Evolutionary conservation across 2,113 vertebrate genomes (phyloP).

Genomic region (Pteropus alecto): DNA sequence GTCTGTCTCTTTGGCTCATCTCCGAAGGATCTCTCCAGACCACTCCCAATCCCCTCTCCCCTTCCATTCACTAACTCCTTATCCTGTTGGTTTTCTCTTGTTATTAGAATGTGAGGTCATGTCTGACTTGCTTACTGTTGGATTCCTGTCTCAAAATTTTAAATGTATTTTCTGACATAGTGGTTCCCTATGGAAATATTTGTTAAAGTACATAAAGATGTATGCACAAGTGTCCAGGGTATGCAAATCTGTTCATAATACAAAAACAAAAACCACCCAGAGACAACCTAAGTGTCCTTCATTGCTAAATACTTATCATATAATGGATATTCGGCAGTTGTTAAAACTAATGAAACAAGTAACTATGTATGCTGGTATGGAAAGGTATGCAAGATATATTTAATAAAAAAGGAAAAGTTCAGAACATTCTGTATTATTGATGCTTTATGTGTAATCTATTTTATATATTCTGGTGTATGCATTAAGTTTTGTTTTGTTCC

Average conservation of each 20-base stretch:
- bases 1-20: not conserved
- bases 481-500: not conserved
- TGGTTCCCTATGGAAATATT: not conserved
- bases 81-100: not conserved
- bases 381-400: not conserved
- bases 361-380: not conserved
- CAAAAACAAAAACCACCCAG: not conserved
- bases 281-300: not conserved
- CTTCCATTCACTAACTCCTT: not conserved
- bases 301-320: not conserved
- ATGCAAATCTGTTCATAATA: not conserved
- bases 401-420: not conserved
- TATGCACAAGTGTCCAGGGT: not conserved
- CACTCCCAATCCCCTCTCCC: not conserved
- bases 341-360: not conserved
- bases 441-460: not conserved
- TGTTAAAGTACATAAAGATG: not conserved
- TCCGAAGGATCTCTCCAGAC: not conserved
- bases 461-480: not conserved
- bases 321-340: not conserved
- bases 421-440: not conserved
- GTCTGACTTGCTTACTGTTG: constrained; percentile 8
- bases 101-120: not conserved
- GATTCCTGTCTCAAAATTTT: constrained; percentile 3
- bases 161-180: not conserved